These are phyloP conservation scores for Cepaea nemoralis DNA, from an alignment of 1,140 invertebrate species.

Conservation along the genomic window DNA sequence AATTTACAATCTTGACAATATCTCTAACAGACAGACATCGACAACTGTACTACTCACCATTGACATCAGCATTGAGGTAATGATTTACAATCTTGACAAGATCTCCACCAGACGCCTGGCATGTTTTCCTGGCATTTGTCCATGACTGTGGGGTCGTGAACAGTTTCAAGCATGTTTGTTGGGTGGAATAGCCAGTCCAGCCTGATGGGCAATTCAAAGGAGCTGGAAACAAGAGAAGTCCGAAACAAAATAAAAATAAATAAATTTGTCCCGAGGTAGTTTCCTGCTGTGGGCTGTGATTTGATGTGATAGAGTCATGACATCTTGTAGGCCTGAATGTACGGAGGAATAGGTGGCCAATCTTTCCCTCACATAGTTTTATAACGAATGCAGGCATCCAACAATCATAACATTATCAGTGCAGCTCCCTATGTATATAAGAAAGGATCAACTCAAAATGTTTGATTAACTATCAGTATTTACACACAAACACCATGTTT, in stretches of 20 bases:
- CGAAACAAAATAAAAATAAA: not conserved
- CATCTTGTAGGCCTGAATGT: not conserved
- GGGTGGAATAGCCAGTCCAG: not conserved
- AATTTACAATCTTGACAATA: no score
- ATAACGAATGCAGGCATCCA: not conserved
- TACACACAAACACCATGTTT: no score
- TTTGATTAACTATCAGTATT: no score
- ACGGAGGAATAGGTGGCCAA: not conserved
- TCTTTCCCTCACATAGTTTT: not conserved
- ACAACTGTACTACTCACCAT: not conserved
- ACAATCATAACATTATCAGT: not conserved
- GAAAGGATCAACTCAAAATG: no score
- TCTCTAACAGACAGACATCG: no score
- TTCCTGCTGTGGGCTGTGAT: not conserved
- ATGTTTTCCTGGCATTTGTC: not conserved
- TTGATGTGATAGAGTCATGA: not conserved
- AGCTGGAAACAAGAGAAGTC: not conserved
- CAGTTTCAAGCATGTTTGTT: not conserved
- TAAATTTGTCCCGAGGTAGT: not conserved
- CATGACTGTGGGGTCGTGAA: not conserved
- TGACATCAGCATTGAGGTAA: not conserved
- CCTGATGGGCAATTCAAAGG: not conserved
- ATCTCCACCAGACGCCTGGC: not conserved
- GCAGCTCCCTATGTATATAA: no score
- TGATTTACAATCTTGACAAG: slow-evolving; percentile 6